Evolutionary conservation across 2,797 vertebrate species (phyloP), one percentile per base, ranked within the genome.

Genomic region (Momotus momota): DNA sequence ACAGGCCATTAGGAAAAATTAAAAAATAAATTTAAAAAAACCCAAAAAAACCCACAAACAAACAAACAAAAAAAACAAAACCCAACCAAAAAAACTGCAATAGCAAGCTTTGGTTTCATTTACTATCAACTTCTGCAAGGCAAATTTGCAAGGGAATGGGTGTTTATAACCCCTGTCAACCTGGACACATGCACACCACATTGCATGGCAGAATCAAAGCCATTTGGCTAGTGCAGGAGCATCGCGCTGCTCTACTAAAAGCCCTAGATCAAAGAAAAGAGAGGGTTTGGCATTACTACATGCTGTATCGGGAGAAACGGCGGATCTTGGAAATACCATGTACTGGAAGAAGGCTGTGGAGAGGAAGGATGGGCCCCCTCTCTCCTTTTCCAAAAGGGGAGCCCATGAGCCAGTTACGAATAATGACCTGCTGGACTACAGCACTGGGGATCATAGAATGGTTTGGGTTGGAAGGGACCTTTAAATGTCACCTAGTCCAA

Each of bases 241-340:
- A 41, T 29, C 58, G 22, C 1, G 0, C 20, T 29, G 22, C 71
- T 94, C 33, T 0, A 1, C 25, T 78, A 78, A 51, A 71, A 82
- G 64, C 52, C 33, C 31, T 29, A 29, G 84, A 88, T 95, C 70
- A 93, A 93, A 96, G 57, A 26, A 80, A 71, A 86, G 38, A 78
- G 64, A 31, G 46, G 29, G 18, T 46, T 67, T 86, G 81, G 31
- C 40, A 61, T 64, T 79, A 61, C 54, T 19, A 31, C 54, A 67
- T n/a, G 41, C 57, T 43, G 31, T 1, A 4, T 19, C 5, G 3
- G 29, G 10, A 51, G 14, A 65, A 70, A 70, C 3, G 25, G 22
- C 33, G 35, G 23, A 58, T 65, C 35, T 71, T 89, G 79, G 51
- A 62, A 73, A 57, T 58, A 55, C 29, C 72, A 51, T 0, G 2